Evolutionary conservation across 2,888 invertebrate species (phyloP).

Genomic region (Rambutsinella grinnellia): DNA sequence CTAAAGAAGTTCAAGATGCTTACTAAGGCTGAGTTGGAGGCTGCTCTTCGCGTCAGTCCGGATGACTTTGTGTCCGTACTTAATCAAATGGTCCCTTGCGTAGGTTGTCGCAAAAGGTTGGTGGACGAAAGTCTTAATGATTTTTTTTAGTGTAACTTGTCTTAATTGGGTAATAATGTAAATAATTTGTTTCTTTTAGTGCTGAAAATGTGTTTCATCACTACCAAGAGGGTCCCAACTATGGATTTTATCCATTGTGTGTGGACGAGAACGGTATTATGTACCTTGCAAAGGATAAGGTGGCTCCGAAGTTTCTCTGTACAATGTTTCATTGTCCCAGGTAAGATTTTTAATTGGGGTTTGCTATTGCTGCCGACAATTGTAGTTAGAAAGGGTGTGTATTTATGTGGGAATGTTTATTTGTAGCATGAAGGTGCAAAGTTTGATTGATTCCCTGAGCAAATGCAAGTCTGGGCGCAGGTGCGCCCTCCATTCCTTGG

Average conservation of each 20-base stretch:
- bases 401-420: neutral
- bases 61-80: slow-evolving; percentile 86
- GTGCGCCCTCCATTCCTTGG: slow-evolving; percentile 90
- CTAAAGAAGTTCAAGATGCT: slow-evolving; percentile 84
- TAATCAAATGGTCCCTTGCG: slow-evolving; percentile 93
- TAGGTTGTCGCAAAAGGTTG: slow-evolving; percentile 94
- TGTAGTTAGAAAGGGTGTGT: neutral
- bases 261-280: slow-evolving; percentile 80
- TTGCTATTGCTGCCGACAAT: neutral
- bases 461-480: slow-evolving; percentile 73
- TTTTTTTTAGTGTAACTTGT: slow-evolving; percentile 1
- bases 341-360: slow-evolving; percentile 69
- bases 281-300: slow-evolving; percentile 84
- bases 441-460: slow-evolving; percentile 58
- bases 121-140: too few species aligned
- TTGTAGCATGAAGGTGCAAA: slow-evolving; percentile 62
- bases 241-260: slow-evolving; percentile 88
- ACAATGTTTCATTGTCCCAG: slow-evolving; percentile 90
- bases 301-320: slow-evolving; percentile 84
- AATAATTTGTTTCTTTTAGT: slow-evolving; percentile 72
- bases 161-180: slow-evolving; percentile 8
- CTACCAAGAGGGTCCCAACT: slow-evolving; percentile 85
- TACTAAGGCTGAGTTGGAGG: slow-evolving; percentile 81
- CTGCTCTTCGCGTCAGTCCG: slow-evolving; percentile 85
- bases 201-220: slow-evolving; percentile 91